phyloP scores from a whole-genome alignment of 2,113 vertebrate species.

The Saiga tatarica region DNA sequence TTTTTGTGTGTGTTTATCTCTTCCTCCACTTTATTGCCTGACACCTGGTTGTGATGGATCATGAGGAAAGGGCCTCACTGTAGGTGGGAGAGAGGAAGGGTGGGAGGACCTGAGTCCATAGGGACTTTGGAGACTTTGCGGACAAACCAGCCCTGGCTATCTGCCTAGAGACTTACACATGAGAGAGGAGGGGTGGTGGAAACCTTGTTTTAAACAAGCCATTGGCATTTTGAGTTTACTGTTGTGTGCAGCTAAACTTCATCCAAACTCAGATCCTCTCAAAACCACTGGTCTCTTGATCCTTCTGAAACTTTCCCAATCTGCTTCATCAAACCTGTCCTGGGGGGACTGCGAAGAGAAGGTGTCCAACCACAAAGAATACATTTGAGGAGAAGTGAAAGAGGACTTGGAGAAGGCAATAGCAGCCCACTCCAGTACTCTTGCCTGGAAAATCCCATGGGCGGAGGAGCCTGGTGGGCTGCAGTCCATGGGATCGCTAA shows the following conservation, averaged over 20 bases:
- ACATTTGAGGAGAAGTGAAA: not conserved
- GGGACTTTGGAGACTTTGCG: not conserved
- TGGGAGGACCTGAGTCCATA: not conserved
- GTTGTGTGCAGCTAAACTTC: not conserved
- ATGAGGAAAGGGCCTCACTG: not conserved
- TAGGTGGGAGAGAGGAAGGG: not conserved
- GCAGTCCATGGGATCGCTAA: fast-evolving
- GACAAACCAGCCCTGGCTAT: not conserved
- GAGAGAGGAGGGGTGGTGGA: not conserved
- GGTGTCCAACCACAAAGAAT: not conserved
- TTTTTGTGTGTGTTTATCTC: not conserved
- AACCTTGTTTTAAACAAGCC: not conserved
- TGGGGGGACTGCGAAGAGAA: not conserved
- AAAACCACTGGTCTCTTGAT: not conserved
- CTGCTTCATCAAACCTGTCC: not conserved
- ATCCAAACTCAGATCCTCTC: not conserved
- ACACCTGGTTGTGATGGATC: not conserved
- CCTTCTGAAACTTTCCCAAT: not conserved
- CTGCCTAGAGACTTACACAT: not conserved
- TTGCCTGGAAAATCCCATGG: no score
- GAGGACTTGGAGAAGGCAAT: not conserved
- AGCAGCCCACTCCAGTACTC: no score
- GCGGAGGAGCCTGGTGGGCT: fast-evolving
- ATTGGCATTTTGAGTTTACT: not conserved
- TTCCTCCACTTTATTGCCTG: not conserved